Conservation (phyloP, 2,888 invertebrate genomes). For the Thyatira batis region DNA sequence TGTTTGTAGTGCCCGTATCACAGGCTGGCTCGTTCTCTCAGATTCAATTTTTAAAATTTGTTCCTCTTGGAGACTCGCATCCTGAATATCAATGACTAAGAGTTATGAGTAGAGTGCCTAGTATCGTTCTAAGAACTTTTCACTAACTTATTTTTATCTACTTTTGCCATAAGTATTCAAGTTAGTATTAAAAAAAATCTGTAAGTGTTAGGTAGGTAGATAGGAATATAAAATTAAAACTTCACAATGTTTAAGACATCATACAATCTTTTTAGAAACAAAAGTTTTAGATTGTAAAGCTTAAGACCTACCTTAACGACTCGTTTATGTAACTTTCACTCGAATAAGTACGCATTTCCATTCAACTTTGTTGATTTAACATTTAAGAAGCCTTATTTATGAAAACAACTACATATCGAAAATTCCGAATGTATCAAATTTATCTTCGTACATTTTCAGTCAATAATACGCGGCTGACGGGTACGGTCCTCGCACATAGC, state of each 20-base stretch:
- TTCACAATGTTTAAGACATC: background rate
- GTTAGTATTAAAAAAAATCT: too few relatives aligned
- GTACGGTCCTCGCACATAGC: slow-evolving; percentile 42
- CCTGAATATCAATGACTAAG: slow-evolving; percentile 65
- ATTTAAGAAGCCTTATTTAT: slow-evolving; percentile 13
- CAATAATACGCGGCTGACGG: slow-evolving; percentile 47
- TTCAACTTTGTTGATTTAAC: slow-evolving; percentile 22
- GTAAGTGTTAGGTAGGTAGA: too few relatives aligned
- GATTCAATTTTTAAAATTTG: slow-evolving; percentile 79
- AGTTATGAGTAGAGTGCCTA: slow-evolving; percentile 62
- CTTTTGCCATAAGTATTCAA: too few relatives aligned
- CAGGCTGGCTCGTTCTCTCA: slow-evolving; percentile 54
- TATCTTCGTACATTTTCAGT: slow-evolving; percentile 41
- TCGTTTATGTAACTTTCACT: too few relatives aligned
- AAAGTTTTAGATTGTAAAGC: too few relatives aligned
- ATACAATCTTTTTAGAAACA: background rate
- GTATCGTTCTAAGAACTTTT: slow-evolving; percentile 6
- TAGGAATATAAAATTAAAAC: too few relatives aligned
- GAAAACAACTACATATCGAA: slow-evolving; percentile 3
- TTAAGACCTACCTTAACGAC: too few relatives aligned
- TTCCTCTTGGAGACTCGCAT: slow-evolving; percentile 55
- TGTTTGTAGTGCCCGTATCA: slow-evolving; percentile 49
- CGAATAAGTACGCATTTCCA: too few relatives aligned
- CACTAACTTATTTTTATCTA: slow-evolving; percentile 1
- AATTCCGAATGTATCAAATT: slow-evolving; percentile 27